phyloP scores from a whole-genome alignment of 1,140 invertebrate genomes.

The Sweltsa coloradensis region DNA sequence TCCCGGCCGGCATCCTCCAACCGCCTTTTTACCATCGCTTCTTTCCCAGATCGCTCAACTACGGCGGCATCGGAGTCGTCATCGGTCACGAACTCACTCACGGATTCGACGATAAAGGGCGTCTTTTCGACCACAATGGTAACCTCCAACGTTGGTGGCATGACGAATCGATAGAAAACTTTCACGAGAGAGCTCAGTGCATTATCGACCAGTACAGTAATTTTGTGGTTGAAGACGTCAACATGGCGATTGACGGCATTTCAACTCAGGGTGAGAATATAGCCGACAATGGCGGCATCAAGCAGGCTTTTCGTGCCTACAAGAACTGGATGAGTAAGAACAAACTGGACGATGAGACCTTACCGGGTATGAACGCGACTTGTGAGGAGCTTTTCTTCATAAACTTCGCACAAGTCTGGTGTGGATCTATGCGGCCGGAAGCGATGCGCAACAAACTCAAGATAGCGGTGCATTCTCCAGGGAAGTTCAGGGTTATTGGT shows the following conservation, averaged over 20 bases:
- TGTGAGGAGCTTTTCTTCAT: conserved; percentile 69
- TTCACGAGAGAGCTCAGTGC: conserved; percentile 60
- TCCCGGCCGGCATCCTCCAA: conserved; percentile 85
- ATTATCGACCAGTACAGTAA: conserved; percentile 68
- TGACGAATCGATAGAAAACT: conserved; percentile 42
- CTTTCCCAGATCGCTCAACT: conserved; percentile 68
- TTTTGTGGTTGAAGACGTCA: conserved; percentile 45
- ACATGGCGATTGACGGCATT: conserved; percentile 48
- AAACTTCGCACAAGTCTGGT: conserved; percentile 84
- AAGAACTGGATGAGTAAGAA: conserved; percentile 42
- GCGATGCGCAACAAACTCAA: conserved; percentile 64
- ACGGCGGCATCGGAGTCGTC: conserved; percentile 58
- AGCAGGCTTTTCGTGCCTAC: conserved; percentile 63
- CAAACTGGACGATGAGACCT: conserved; percentile 37
- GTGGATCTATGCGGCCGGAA: conserved; percentile 75
- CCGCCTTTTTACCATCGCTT: conserved; percentile 79
- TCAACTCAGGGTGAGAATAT: conserved; percentile 73
- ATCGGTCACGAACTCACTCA: conserved; percentile 60
- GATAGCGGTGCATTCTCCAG: conserved; percentile 74
- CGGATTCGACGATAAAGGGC: conserved; percentile 53
- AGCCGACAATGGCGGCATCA: conserved; percentile 80
- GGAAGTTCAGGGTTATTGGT: conserved; percentile 66
- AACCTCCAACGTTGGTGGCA: conserved; percentile 72
- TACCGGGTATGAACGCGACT: conserved; percentile 61
- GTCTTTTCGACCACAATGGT: conserved; percentile 53